These are phyloP conservation scores for Cancer borealis DNA, from an alignment of 2,888 invertebrate species.

Conservation along the genomic window DNA sequence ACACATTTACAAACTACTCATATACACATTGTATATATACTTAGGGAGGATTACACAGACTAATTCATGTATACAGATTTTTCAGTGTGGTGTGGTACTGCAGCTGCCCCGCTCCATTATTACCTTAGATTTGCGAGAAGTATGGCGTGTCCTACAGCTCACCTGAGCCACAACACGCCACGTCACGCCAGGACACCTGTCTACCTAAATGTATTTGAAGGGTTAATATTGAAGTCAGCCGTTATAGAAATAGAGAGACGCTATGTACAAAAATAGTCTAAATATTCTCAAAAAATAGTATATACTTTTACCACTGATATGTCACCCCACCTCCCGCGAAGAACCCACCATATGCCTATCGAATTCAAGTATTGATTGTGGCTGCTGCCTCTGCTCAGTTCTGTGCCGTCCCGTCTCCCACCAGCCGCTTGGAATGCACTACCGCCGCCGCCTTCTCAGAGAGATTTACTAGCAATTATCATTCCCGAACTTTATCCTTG, in stretches of 20 bases:
- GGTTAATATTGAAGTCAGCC: neutral
- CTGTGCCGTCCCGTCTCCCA: neutral
- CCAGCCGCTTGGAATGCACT: neutral
- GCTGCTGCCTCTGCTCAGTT: neutral
- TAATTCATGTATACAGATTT: conserved; percentile 18
- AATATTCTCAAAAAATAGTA: conserved; percentile 46
- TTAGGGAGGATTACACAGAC: neutral
- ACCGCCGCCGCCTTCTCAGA: neutral
- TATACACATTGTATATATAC: neutral
- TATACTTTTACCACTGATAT: conserved; percentile 57
- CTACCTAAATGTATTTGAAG: conserved; percentile 1
- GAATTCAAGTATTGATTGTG: conserved; percentile 31
- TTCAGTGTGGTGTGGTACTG: neutral
- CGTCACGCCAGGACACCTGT: neutral
- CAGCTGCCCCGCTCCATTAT: neutral
- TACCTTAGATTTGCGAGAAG: neutral
- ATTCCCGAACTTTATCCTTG: neutral
- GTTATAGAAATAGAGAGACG: conserved; percentile 59
- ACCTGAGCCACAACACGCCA: neutral
- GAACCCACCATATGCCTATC: conserved; percentile 19
- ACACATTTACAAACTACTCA: conserved; percentile 34
- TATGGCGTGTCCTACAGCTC: neutral
- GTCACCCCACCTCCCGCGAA: conserved; percentile 51
- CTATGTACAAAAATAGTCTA: conserved; percentile 64
- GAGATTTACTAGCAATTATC: neutral